These are phyloP conservation scores for Muschampia plurimacula DNA, from an alignment of 2,888 invertebrate species.

Conservation along the genomic window DNA sequence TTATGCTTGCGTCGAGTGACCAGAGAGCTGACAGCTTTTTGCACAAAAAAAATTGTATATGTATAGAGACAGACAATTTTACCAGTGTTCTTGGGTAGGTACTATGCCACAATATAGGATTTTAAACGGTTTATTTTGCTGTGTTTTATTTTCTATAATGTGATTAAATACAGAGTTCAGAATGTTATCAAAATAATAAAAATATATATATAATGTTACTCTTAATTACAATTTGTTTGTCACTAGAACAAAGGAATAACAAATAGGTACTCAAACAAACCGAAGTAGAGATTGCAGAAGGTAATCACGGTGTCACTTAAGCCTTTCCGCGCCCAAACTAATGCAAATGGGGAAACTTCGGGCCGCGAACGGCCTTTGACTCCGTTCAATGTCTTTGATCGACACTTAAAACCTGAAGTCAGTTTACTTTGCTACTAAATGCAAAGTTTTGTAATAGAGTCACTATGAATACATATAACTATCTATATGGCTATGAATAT, in stretches of 20 bases:
- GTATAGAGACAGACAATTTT: no score
- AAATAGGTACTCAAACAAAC: slow-evolving; percentile 35
- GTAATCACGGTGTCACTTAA: slow-evolving; percentile 71
- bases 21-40: no score
- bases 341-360: slow-evolving; percentile 79
- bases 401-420: slow-evolving; percentile 66
- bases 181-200: no score
- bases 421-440: slow-evolving; percentile 18
- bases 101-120: no score
- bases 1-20: no score
- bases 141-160: no score
- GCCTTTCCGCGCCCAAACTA: slow-evolving; percentile 73
- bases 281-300: slow-evolving; percentile 44
- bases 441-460: slow-evolving; percentile 9
- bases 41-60: no score
- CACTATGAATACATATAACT: not conserved
- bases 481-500: no score
- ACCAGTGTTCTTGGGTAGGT: no score
- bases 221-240: slow-evolving; percentile 9
- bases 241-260: slow-evolving; percentile 24
- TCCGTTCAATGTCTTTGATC: slow-evolving; percentile 75
- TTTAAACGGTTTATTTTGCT: no score
- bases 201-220: no score
- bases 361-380: slow-evolving; percentile 71
- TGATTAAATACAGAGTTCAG: no score